Evolutionary conservation across 2,113 vertebrate genomes (phyloP).

Genomic region (Athene noctua): DNA sequence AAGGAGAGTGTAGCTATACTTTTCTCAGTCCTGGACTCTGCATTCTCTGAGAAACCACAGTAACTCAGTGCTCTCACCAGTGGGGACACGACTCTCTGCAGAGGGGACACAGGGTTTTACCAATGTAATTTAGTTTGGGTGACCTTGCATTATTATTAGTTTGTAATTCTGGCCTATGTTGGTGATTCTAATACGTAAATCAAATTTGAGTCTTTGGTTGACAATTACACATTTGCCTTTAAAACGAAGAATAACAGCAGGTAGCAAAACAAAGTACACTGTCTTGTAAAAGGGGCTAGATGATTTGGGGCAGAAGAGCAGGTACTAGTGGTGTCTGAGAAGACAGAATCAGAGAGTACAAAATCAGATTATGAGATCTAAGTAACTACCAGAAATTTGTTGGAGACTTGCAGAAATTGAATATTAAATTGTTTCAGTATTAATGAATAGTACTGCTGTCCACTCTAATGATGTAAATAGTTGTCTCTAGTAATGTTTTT

Average conservation of each 20-base stretch:
- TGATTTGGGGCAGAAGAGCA: neutral
- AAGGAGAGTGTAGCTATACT: neutral
- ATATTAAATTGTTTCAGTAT: neutral
- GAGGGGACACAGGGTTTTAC: neutral
- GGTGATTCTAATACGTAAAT: neutral
- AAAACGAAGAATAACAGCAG: neutral
- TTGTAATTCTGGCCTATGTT: neutral
- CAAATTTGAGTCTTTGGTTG: neutral
- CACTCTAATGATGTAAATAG: neutral
- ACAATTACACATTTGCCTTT: neutral
- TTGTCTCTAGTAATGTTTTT: neutral
- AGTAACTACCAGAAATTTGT: neutral
- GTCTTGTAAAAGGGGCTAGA: neutral
- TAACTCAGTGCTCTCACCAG: neutral
- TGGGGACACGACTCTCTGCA: too few species aligned
- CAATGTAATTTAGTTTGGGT: neutral
- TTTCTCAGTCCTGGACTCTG: neutral
- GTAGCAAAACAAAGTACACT: neutral
- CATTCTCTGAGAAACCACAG: neutral
- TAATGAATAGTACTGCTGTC: neutral
- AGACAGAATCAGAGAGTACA: neutral
- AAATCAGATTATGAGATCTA: neutral
- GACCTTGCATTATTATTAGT: neutral
- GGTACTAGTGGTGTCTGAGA: neutral
- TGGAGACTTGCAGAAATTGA: neutral